Conservation (phyloP, 1,140 invertebrate genomes). For the Orius insidiosus region DNA sequence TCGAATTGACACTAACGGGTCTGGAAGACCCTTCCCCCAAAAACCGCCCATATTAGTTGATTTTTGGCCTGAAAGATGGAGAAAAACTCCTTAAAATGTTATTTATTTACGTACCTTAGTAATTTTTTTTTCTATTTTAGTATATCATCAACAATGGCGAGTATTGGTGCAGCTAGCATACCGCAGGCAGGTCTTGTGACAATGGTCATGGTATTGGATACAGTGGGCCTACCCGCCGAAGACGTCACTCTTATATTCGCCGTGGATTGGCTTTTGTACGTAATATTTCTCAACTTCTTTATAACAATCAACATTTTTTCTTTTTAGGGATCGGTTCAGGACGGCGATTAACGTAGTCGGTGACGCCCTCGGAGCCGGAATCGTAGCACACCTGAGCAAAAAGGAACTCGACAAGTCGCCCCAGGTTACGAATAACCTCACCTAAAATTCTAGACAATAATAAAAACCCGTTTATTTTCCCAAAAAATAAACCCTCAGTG, state of each 20-base stretch:
- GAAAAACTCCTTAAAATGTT: too few relatives aligned
- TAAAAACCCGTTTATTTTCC: too few relatives aligned
- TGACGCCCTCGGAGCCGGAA: constrained; percentile 71
- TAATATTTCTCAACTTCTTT: not conserved
- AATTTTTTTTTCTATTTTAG: constrained; percentile 34
- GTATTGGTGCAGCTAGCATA: constrained; percentile 90
- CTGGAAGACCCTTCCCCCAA: too few relatives aligned
- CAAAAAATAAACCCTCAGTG: too few relatives aligned
- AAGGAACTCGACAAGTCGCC: constrained; percentile 36
- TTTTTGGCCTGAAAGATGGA: too few relatives aligned
- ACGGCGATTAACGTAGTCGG: constrained; percentile 79
- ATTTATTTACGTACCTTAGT: too few relatives aligned
- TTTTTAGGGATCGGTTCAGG: constrained; percentile 64
- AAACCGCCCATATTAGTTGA: too few relatives aligned
- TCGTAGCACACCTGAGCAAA: constrained; percentile 62
- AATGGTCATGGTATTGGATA: constrained; percentile 92
- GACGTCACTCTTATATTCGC: constrained; percentile 85
- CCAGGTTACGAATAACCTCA: too few relatives aligned
- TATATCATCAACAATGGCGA: constrained; percentile 83
- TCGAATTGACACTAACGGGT: too few relatives aligned
- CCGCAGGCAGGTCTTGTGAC: constrained; percentile 87
- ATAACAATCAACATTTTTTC: constrained; percentile 11
- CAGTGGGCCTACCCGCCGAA: constrained; percentile 76
- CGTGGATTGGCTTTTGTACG: constrained; percentile 94
- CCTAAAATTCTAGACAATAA: not conserved